A percentile compares a stretch with the other conserved stretches of the same genome.
Evolutionary conservation across 2,113 vertebrate species (phyloP).

Genomic region (Emydocephalus ijimae): DNA sequence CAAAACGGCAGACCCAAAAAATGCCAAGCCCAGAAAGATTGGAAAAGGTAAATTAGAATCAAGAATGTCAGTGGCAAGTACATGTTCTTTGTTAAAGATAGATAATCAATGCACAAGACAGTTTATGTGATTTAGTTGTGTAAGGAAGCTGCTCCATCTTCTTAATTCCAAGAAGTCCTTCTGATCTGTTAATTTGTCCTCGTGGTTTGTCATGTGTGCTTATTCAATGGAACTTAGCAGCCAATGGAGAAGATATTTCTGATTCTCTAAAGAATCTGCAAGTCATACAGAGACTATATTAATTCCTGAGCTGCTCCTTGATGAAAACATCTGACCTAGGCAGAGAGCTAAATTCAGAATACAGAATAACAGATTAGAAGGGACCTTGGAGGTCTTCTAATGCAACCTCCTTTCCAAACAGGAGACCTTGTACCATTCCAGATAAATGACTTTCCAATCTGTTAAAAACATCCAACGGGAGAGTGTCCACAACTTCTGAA

Average conservation of each 20-base stretch:
- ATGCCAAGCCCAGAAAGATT: slow-evolving; percentile 94
- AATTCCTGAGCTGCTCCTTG: background rate
- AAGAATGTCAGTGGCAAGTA: background rate
- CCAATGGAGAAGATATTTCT: background rate
- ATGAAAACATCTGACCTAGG: background rate
- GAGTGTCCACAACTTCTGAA: background rate
- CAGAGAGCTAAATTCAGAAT: background rate
- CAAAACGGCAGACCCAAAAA: slow-evolving; percentile 76
- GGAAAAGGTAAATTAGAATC: slow-evolving; percentile 78
- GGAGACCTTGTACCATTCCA: background rate
- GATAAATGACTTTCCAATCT: background rate
- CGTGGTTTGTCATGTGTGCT: background rate
- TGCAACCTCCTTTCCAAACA: too few species aligned
- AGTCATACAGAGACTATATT: background rate
- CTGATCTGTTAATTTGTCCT: background rate
- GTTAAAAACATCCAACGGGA: background rate
- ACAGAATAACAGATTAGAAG: background rate
- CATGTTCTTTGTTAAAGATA: background rate
- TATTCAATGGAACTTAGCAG: background rate
- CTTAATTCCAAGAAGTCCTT: background rate
- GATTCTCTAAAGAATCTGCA: background rate
- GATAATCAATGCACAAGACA: background rate
- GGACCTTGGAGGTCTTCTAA: background rate
- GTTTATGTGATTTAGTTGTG: background rate
- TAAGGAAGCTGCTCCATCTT: background rate